Evolutionary conservation across 1,140 invertebrate species (phyloP), one percentile per base, ranked within the genome.

Genomic region (Drosophila erecta): DNA sequence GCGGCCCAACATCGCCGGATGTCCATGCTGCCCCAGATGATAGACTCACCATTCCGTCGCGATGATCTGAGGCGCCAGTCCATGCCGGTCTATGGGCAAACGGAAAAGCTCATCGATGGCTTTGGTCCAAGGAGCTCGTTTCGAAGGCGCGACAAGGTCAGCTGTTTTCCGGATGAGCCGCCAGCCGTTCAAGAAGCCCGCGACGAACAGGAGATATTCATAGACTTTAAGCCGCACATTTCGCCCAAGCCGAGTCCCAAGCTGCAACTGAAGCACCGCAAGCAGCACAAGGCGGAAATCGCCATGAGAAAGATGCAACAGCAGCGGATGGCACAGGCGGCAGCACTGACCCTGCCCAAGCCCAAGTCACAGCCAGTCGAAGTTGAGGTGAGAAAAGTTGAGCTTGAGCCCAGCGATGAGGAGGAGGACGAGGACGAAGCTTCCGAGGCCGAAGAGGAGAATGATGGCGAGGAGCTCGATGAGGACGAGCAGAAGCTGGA

Each of bases 191-290:
- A 5, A 27, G 22, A 47, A 30, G 30, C 3, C 1, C 44, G 47
- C 11, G 47, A 96, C 73, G 95, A 96, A 90, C 94, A 95, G 81
- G 96, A 97, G 93, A 97, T 97, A 60, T 95, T 97, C 47, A 97
- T 97, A 72, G 96, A 97, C 91, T 97, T 97, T 90, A 96, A 97
- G 92, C 96, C 96, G 11, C 95, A 95, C 46, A 93, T 95, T 2
- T 94, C 94, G 6, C 93, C 93, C 93, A 95, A 90, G 93, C 94
- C 55, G 92, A 95, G 78, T 94, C 94, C 49, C 93, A 94, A 80
- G 93, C 79, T 74, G 91, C 92, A 93, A 49, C 75, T 93, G 80
- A 93, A 93, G 76, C 90, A 91, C 35, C 75, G 89, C 3, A 90
- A 89, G 50, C 85, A 90, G 37, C 84, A 89, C 53, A 89, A 89